Evolutionary conservation across 1,140 invertebrate species (phyloP).

Genomic region (Paraescarpia echinospica): DNA sequence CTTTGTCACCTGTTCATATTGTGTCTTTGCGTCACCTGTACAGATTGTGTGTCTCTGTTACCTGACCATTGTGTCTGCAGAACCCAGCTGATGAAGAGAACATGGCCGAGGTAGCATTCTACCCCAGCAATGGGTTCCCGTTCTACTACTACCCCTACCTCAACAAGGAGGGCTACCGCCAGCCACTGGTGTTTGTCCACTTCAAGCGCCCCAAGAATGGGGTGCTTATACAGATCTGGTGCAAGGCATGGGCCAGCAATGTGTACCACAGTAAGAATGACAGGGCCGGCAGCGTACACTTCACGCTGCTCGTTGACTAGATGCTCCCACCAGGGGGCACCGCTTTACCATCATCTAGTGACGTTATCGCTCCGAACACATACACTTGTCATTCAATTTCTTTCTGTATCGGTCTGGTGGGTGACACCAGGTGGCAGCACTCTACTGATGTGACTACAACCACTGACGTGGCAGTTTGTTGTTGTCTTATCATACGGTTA

Average conservation of each 20-base stretch:
- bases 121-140: constrained; percentile 31
- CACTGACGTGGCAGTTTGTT: not conserved
- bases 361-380: not conserved
- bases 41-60: not conserved
- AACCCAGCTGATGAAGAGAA: constrained; percentile 34
- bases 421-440: not conserved
- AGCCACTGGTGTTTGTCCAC: constrained; percentile 34
- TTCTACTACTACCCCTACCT: constrained; percentile 35
- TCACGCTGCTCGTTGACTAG: constrained; percentile 90
- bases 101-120: constrained; percentile 30
- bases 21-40: constrained; percentile 27
- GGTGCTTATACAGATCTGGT: constrained; percentile 69
- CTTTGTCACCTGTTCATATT: too few relatives aligned
- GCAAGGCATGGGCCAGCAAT: constrained; percentile 93
- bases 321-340: not conserved
- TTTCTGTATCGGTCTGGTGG: not conserved
- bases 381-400: not conserved
- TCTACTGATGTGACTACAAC: not conserved
- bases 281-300: constrained; percentile 87
- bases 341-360: not conserved
- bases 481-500: not conserved
- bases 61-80: constrained; percentile 18
- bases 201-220: constrained; percentile 31
- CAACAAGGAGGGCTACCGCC: constrained; percentile 37
- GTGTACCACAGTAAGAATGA: constrained; percentile 85